A percentile compares a stretch with the other conserved stretches of the same genome.
phyloP scores from a whole-genome alignment of 2,888 invertebrate species.

The Margaritifera margaritifera region DNA sequence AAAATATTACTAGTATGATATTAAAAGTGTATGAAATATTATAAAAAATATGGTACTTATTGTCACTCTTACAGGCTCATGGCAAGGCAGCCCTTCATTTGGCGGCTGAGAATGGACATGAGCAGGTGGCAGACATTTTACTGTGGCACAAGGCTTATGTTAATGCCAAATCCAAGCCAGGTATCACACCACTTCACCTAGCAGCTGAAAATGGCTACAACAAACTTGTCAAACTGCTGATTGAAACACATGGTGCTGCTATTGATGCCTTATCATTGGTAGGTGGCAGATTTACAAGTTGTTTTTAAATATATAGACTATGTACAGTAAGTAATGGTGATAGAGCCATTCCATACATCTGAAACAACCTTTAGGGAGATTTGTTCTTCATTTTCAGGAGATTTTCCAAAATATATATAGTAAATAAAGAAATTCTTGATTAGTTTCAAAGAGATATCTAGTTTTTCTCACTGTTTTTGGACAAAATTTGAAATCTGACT shows the following conservation, averaged over 20 bases:
- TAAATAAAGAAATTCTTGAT: too few relatives aligned
- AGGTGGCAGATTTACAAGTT: slow-evolving; percentile 26
- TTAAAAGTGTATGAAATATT: too few relatives aligned
- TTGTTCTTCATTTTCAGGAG: too few relatives aligned
- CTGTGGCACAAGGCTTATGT: slow-evolving; percentile 98
- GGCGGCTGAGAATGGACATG: slow-evolving; percentile 91
- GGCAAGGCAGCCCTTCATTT: slow-evolving; percentile 92
- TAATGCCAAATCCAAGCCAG: slow-evolving; percentile 97
- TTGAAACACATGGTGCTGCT: slow-evolving; percentile 94
- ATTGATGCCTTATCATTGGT: slow-evolving; percentile 94
- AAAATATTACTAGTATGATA: too few relatives aligned
- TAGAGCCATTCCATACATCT: background rate
- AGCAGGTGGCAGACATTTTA: slow-evolving; percentile 79
- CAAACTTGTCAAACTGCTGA: slow-evolving; percentile 89
- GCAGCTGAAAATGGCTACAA: slow-evolving; percentile 97
- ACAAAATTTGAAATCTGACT: too few relatives aligned
- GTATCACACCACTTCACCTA: slow-evolving; percentile 95
- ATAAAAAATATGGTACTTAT: too few relatives aligned
- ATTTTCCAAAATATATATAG: too few relatives aligned
- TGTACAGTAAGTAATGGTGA: background rate
- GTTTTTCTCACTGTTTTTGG: too few relatives aligned
- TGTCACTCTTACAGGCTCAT: slow-evolving; percentile 55
- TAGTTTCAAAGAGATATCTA: too few relatives aligned
- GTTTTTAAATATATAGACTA: background rate
- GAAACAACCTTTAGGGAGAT: background rate